Conservation (phyloP, 2,888 invertebrate genomes). For the Diarsia mendica region DNA sequence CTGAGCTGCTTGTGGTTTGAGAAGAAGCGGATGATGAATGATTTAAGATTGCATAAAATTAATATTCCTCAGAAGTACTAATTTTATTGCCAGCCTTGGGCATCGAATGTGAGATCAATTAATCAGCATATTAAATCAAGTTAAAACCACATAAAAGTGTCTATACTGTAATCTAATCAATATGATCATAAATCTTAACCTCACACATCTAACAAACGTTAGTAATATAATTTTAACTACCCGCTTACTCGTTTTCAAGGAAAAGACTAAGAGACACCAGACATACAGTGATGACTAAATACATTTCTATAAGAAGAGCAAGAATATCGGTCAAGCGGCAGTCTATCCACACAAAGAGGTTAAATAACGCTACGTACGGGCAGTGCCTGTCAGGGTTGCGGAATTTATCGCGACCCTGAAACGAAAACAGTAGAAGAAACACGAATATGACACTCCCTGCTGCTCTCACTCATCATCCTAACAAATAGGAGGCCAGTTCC, state of each 20-base stretch:
- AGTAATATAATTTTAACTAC: slow-evolving; percentile 20
- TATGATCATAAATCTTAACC: slow-evolving; percentile 22
- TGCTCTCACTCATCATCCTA: too few species aligned
- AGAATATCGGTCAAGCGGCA: not conserved
- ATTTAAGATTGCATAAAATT: not conserved
- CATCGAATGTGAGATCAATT: not conserved
- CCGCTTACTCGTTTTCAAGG: not conserved
- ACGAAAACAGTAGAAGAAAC: too few species aligned
- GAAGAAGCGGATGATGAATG: not conserved
- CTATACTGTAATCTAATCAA: slow-evolving; percentile 14
- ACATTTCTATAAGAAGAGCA: not conserved
- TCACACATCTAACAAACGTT: slow-evolving; percentile 15
- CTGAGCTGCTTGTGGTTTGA: too few species aligned
- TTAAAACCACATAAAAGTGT: slow-evolving; percentile 47
- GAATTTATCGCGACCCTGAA: too few species aligned
- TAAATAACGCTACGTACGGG: too few species aligned
- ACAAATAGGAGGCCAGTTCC: too few species aligned
- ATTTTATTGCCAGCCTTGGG: slow-evolving; percentile 5
- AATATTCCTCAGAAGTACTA: not conserved
- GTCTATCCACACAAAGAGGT: not conserved
- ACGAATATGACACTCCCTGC: too few species aligned
- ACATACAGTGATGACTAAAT: not conserved
- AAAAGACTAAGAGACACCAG: too few species aligned
- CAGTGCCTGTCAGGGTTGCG: too few species aligned
- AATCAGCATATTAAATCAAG: slow-evolving; percentile 11